phyloP scores from a whole-genome alignment of 2,797 vertebrate species.

The Kryptopterus vitreolus region DNA sequence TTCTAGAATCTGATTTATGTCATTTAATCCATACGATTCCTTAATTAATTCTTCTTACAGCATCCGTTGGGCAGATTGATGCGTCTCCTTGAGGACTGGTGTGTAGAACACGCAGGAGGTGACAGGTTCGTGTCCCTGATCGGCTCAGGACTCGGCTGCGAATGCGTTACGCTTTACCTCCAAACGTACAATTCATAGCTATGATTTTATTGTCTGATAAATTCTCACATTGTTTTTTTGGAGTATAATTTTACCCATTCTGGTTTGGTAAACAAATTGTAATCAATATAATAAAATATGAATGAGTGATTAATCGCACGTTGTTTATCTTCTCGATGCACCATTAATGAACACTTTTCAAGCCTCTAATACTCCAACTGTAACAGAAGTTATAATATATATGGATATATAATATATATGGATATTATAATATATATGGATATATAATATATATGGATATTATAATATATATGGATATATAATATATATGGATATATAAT shows the following conservation, averaged over 20 bases:
- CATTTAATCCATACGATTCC: conserved; percentile 81
- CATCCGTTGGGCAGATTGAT: conserved; percentile 77
- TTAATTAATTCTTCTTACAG: conserved; percentile 76
- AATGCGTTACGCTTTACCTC: background rate
- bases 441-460: no score
- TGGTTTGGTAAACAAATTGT: no score
- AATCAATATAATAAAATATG: background rate
- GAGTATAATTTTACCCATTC: no score
- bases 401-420: no score
- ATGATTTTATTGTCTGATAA: background rate
- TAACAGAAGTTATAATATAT: no score
- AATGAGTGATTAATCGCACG: background rate
- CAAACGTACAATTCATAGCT: background rate
- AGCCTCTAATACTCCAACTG: no score
- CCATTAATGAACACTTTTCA: no score
- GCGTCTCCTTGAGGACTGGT: conserved; percentile 80
- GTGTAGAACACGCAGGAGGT: conserved; percentile 65
- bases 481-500: no score
- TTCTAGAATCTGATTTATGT: conserved; percentile 73
- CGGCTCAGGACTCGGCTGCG: background rate
- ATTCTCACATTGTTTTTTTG: no score
- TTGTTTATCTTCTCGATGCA: no score
- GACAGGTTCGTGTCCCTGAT: conserved; percentile 59
- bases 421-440: no score
- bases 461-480: no score